Base-by-base conservation (phyloP, 2,888 invertebrate genomes). In the Stenodema calcarata region DNA sequence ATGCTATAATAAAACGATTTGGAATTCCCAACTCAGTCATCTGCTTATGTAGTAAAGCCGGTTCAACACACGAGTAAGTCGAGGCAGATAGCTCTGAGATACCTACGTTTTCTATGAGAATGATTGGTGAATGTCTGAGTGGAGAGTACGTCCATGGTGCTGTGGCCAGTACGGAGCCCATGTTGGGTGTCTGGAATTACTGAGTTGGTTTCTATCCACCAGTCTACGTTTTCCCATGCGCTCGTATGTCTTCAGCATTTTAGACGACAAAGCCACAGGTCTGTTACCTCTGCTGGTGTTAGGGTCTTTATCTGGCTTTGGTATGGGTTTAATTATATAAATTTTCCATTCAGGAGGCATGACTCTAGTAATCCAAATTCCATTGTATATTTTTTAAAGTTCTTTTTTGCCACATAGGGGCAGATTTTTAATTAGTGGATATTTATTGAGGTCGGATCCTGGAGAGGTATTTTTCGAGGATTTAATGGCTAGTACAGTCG, bases 61-160 rank as follows among this genome's bases (percentile, higher is more conserved):
- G 42, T 30, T 87, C 18, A 3, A 87, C 87, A 78, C 87, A 80
- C 42, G 83, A 50, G 54, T 83, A 87, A n/a, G 23, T 87, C 87
- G 35, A 88, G 28, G 35, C 54, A 87, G 12, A 54, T 16, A 7
- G 87, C 79, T 23, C 62, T 41, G 16, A 83, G 44, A 12, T 28
- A 30, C 14, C 88, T 2, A n/a, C n/a, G n/a, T n/a, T 3, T 81
- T 75, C 23, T 82, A 27, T 42, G 80, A 41, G 44, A 87, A 86
- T 12, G 44, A 1, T 69, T n/a, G 42, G 11, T 73, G 14, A 30
- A 87, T 73, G 44, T 47, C 42, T 47, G 41, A 78, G 41, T 42
- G 27, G 73, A 16, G 11, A 87, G 18, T n/a, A 27, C 73, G 16
- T 88, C 87, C 47, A 30, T 69, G 0, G 87, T 87, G 44, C 84